Evolutionary conservation across 2,888 invertebrate species (phyloP), one percentile per base, ranked within the genome.

Genomic region (Dysmachus trigonus): DNA sequence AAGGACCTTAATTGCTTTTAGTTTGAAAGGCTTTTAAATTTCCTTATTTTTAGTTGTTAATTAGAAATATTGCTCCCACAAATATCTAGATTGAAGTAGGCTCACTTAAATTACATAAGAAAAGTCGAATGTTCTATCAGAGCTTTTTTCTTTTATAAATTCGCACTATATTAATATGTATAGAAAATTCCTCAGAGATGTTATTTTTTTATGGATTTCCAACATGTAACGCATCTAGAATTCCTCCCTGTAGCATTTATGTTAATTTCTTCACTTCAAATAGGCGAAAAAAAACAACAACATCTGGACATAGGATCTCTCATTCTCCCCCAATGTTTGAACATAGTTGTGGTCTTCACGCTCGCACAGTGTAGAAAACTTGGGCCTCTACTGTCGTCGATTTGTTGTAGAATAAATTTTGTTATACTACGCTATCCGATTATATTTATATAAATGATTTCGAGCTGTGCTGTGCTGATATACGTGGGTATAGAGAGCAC

Each of bases 371-470:
- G 13, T 73, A 73, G 72, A 72, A 22, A 7, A 13, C 22, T 13
- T 51, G 47, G 47, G 62, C 62, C 62, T n/a, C 62, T 62, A 22
- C 62, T 62, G 62, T 62, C 27, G 73, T 73, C 73, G 73, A 73
- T 73, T 73, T 73, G 18, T 35, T 73, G 73, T 73, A 73, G 73
- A 73, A 73, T 73, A 31, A 73, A 73, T 73, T 73, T 73, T 73
- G 31, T 35, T 73, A 73, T 35, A 73, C 73, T n/a, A 31, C 73
- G 73, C 73, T 35, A 35, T 73, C 73, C 73, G 73, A 31, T 31
- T 31, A 73, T 73, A 73, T 31, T 62, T 73, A 73, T 73, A 73
- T 73, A 73, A 73, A 33, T 18, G 31, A 73, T 33, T 41, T 33
- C n/a, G 31, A 33, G 31, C n/a, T 13, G 30, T 27, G 33, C n/a